A percentile compares a stretch with the other conserved stretches of the same genome.
phyloP scores from a whole-genome alignment of 35 echinoderm and acorn worm genomes.

The Stichopus chloronotus region DNA sequence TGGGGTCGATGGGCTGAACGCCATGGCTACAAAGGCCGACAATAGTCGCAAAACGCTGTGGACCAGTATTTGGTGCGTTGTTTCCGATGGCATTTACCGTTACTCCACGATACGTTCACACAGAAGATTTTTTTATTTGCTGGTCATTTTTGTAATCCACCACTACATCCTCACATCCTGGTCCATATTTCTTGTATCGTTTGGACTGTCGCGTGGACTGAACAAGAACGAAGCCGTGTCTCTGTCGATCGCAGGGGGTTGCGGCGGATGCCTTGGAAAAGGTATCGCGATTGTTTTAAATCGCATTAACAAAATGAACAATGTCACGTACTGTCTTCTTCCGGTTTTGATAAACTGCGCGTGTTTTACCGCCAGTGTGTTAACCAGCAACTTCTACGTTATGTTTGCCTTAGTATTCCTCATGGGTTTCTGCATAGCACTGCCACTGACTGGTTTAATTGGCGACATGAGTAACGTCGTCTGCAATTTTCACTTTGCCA shows the following conservation, averaged over 20 bases:
- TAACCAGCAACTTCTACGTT: background rate
- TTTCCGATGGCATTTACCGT: too few relatives aligned
- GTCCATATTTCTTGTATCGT: background rate
- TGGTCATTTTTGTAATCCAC: too few relatives aligned
- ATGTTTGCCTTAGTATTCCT: background rate
- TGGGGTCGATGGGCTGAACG: too few relatives aligned
- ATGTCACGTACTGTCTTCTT: background rate
- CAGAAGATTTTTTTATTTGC: too few relatives aligned
- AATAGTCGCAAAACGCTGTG: too few relatives aligned
- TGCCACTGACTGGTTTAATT: background rate
- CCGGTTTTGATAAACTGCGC: background rate
- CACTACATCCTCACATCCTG: background rate
- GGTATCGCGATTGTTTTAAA: background rate
- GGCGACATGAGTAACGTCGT: background rate
- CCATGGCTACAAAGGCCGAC: too few relatives aligned
- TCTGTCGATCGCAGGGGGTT: background rate
- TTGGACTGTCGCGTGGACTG: constrained; percentile 2
- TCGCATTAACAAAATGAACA: background rate
- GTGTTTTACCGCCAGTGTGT: background rate
- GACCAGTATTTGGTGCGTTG: too few relatives aligned
- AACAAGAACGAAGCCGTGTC: background rate
- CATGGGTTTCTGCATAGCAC: background rate
- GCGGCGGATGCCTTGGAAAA: background rate
- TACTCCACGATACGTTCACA: too few relatives aligned
- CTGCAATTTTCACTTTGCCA: background rate